Base-by-base conservation (phyloP, 1,140 invertebrate genomes). In the Heliconius melpomene region DNA sequence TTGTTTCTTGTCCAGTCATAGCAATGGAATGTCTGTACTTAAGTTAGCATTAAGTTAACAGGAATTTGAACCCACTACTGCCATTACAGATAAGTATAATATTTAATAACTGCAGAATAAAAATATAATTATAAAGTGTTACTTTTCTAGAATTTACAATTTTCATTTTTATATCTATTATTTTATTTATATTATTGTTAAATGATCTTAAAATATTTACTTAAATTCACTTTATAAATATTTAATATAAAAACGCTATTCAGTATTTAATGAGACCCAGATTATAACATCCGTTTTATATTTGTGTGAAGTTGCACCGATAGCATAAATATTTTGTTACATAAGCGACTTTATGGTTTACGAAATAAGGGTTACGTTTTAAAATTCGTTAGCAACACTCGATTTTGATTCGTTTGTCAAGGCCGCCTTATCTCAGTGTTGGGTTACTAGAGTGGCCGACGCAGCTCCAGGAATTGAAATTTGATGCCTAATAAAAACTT, bases 251-350 rank as follows among this genome's bases (percentile, higher is more conserved):
- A 7, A 66, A 66, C 60, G 18, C 60, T 23, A 66, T 66, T 66
- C 60, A 16, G 60, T 66, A 86, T 86, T 88, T 85, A 88, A 84
- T 81, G 74, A 82, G 82, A 82, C 76, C 82, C 85, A 91, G 86
- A 91, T 91, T 93, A 89, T 88, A 87, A 89, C 90, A 91, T 93
- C 91, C 91, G 90, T 86, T 91, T 83, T 84, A 71, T 85, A 81
- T 76, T 81, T 83, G 71, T 85, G 82, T 77, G 72, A 74, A 66
- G 32, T 77, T 83, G 81, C 77, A 78, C 75, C 75, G 82, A 78
- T 79, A 76, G 57, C 18, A 60, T 60, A 16, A 36, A 72, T 50
- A 72, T 46, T 40, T 77, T 40, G 50, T 54, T 32, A 70, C 77
- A 84, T 82, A 82, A 79, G 83, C 46, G 71, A 77, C 87, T 72